These are phyloP conservation scores for Tachypleus tridentatus DNA, from an alignment of 1,140 invertebrate species.

Conservation along the genomic window DNA sequence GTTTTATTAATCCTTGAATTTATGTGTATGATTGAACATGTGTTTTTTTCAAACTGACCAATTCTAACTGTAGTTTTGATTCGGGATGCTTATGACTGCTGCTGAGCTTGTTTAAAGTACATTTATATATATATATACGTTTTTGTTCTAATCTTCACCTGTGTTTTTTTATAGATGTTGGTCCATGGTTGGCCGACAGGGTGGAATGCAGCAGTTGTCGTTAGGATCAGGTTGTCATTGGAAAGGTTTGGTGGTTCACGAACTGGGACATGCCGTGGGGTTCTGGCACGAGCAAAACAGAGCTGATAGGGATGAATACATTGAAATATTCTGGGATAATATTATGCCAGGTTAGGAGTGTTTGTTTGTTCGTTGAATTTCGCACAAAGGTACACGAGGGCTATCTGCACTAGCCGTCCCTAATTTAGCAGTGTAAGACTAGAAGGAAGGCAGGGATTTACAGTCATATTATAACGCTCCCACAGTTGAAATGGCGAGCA, in stretches of 20 bases:
- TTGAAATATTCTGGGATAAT: slow-evolving; percentile 13
- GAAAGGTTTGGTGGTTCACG: slow-evolving; percentile 46
- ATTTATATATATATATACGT: background rate
- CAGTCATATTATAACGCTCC: too few relatives aligned
- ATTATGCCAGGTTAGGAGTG: slow-evolving; percentile 13
- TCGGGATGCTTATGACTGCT: too few relatives aligned
- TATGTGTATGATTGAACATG: background rate
- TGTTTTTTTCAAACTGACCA: background rate
- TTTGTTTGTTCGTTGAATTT: too few relatives aligned
- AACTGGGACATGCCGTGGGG: slow-evolving; percentile 52
- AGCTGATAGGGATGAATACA: slow-evolving; percentile 29
- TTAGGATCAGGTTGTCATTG: slow-evolving; percentile 15
- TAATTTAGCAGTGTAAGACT: too few relatives aligned
- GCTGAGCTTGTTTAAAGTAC: too few relatives aligned
- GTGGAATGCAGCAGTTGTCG: slow-evolving; percentile 17
- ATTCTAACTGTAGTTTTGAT: background rate
- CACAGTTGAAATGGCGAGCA: too few relatives aligned
- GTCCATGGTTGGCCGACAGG: slow-evolving; percentile 16
- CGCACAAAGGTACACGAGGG: too few relatives aligned
- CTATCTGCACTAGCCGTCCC: too few relatives aligned
- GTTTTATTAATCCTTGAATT: background rate
- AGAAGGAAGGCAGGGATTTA: too few relatives aligned
- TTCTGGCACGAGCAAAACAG: slow-evolving; percentile 41
- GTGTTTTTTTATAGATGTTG: slow-evolving; percentile 2
- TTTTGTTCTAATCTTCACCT: background rate